These are phyloP conservation scores for Megaceryle maxima DNA, from an alignment of 2,113 vertebrate genomes.

Conservation along the genomic window DNA sequence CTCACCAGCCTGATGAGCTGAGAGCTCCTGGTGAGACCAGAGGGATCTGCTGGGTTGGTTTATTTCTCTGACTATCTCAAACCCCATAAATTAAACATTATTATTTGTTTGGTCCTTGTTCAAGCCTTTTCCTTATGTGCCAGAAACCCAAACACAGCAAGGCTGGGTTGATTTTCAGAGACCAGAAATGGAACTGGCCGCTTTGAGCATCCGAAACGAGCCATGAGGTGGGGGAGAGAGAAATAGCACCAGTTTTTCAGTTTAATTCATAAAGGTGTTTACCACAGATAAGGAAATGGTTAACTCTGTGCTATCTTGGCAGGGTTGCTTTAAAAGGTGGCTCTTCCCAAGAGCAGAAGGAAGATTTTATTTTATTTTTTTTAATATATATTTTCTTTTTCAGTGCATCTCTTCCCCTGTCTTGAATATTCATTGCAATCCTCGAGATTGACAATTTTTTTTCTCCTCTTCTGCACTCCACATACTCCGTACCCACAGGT, in stretches of 20 bases:
- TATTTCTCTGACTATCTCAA: not conserved
- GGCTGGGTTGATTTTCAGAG: not conserved
- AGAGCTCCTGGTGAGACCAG: not conserved
- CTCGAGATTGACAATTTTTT: not conserved
- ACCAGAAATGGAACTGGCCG: not conserved
- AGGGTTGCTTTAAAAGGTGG: conserved; percentile 47
- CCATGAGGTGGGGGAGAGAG: not conserved
- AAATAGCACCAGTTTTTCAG: not conserved
- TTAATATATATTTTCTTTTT: not conserved
- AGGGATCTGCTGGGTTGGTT: not conserved
- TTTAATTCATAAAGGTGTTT: conserved; percentile 59
- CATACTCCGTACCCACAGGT: not conserved
- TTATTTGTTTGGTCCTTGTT: not conserved
- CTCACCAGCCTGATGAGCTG: not conserved
- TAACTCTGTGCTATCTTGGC: conserved; percentile 18
- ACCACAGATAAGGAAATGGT: conserved; percentile 54
- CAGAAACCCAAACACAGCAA: not conserved
- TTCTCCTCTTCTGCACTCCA: not conserved
- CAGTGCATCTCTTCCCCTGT: not conserved
- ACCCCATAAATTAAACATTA: not conserved
- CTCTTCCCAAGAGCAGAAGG: conserved; percentile 14
- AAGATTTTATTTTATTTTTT: not conserved
- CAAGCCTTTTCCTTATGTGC: not conserved
- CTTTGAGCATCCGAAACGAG: conserved; percentile 8
- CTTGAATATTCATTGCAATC: conserved; percentile 12